Evolutionary conservation across 2,113 vertebrate species (phyloP).

Genomic region (Pelecanoides urinatrix): DNA sequence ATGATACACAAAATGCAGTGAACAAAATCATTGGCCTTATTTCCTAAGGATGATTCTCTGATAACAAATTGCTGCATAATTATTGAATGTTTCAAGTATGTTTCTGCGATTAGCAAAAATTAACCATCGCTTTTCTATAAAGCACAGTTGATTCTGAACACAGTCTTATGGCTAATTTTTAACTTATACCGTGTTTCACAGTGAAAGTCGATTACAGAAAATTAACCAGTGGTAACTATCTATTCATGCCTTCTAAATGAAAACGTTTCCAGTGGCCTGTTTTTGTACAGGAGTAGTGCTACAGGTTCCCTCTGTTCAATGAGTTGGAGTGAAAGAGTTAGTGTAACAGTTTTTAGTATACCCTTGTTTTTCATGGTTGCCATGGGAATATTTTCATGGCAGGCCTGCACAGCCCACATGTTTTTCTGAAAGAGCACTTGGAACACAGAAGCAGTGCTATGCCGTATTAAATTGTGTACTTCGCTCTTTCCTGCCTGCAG

Average conservation of each 20-base stretch:
- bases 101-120: not conserved
- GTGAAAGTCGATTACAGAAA: not conserved
- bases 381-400: slow-evolving; percentile 23
- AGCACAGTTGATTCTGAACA: not conserved
- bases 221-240: not conserved
- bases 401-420: not conserved
- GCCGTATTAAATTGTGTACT: rapidly evolving
- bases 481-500: not conserved
- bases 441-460: not conserved
- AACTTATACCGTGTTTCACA: rapidly evolving
- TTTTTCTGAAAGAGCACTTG: not conserved
- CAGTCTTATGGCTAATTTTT: not conserved
- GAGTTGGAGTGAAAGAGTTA: not conserved
- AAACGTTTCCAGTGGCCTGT: not conserved
- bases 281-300: not conserved
- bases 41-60: not conserved
- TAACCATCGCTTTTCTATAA: not conserved
- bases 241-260: not conserved
- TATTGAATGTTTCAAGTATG: not conserved
- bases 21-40: not conserved
- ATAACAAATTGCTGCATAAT: not conserved
- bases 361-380: not conserved
- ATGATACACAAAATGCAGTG: not conserved
- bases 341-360: not conserved
- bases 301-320: not conserved